A percentile compares a stretch with the other conserved stretches of the same genome.
Evolutionary conservation across 2,888 invertebrate species (phyloP).

Genomic region (Byasa hedistus): DNA sequence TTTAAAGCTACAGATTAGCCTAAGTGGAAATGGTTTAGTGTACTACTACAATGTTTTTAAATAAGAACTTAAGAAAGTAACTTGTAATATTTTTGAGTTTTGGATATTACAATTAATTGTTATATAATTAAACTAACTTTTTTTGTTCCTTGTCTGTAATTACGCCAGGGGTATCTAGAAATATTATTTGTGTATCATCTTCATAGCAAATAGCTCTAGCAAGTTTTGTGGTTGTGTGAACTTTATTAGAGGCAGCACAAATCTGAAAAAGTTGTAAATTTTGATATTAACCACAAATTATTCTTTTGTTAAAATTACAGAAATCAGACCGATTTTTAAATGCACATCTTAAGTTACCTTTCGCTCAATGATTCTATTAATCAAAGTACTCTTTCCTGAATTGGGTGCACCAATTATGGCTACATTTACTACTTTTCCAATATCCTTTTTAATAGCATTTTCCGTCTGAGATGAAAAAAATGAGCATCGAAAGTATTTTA

Average conservation of each 20-base stretch:
- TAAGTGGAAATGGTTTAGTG: not conserved
- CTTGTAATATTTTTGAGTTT: not conserved
- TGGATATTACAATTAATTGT: not conserved
- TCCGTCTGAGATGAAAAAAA: slow-evolving; percentile 63
- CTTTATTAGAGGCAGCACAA: slow-evolving; percentile 93
- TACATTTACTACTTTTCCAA: slow-evolving; percentile 81
- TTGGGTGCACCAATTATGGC: slow-evolving; percentile 96
- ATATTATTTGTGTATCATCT: slow-evolving; percentile 91
- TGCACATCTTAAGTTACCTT: slow-evolving; percentile 77
- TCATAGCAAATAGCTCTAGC: slow-evolving; percentile 86
- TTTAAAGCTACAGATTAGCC: not conserved
- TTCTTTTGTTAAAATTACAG: too few relatives aligned
- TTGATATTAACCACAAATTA: not conserved
- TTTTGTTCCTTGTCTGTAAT: slow-evolving; percentile 84
- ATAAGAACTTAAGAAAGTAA: not conserved
- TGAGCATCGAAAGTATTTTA: slow-evolving; percentile 39
- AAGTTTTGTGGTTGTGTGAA: slow-evolving; percentile 91
- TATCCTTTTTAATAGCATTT: slow-evolving; percentile 42
- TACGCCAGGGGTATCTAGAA: slow-evolving; percentile 96
- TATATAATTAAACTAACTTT: slow-evolving; percentile 78
- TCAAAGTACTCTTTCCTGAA: slow-evolving; percentile 96
- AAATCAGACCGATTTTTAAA: too few relatives aligned
- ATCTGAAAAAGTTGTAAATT: slow-evolving; percentile 79
- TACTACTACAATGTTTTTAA: not conserved
- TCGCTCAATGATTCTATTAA: slow-evolving; percentile 90